Base-by-base conservation (phyloP, 30 jellyfish, hydroid and myxozoan species). In the Aurelia aurita complex sp. Pacific region DNA sequence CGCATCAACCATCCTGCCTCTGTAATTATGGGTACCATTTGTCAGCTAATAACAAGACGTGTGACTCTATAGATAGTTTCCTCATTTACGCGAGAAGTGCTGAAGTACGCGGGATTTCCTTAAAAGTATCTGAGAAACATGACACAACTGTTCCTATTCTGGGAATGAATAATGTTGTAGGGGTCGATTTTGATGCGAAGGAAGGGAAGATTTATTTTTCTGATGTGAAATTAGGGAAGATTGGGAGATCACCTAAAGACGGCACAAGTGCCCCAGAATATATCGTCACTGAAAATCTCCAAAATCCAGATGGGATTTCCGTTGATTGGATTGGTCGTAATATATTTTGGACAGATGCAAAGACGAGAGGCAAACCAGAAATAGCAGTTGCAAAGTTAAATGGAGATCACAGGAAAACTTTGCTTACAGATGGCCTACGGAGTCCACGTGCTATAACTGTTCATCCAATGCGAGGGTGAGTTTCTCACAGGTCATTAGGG, bases 271-370 rank as follows among this genome's bases (percentile, higher is more conserved):
- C 69, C 14, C 88, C 89, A 4, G 95, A 83, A 43, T 83, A 84
- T 92, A 72, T 94, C 51, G 69, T 84, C 18, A 43, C 86, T 6
- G 77, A 67, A 12, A 74, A 80, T 33, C 66, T 94, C 59, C 91
- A 94, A 67, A 94, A 85, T 85, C 95, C 98, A 33, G 98, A 94
- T 80, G 98, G 98, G 7, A 71, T 94, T 7, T 95, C 98, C 5
- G 95, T 94, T 55, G 98, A 94, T 85, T 94, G 98, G 98, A 79
- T 94, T 51, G 98, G 97, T 3, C 67, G 92, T 33, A 88, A 94
- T 59, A 63, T 94, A 10, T 94, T 74, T 70, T 94, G 97, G 97
- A 84, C 95, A 42, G 96, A 94, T 80, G 86, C 97, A 55, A 79
- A 67, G 54, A 66, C 60, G 19, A 67, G 60, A 73, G 96, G 96